Base-by-base conservation (phyloP, 1,140 invertebrate species). In the Tetramorium simillimum region DNA sequence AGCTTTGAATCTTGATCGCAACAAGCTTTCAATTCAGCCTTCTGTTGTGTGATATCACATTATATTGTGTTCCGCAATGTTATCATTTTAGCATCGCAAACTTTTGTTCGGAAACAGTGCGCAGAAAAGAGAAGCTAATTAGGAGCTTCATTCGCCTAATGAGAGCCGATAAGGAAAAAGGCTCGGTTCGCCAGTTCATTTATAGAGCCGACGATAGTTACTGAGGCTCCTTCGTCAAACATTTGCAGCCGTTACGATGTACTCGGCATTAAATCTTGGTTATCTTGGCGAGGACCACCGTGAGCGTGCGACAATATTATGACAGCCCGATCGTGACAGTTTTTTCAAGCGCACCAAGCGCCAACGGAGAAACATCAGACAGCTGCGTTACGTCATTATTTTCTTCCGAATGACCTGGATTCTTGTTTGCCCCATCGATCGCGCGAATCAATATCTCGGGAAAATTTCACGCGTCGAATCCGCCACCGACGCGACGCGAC, bases 341-440 rank as follows among this genome's bases (percentile, higher is more conserved):
- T 28, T 56, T 81, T 81, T 81, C 37, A 53, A 49, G 49, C 46
- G 33, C 24, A 78, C 60, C 18, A 16, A 69, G 46, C 78, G 16
- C 46, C 49, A 72, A 72, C 69, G 78, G 69, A 81, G 65, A 70
- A 56, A 81, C 43, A 70, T 56, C 78, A 72, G 65, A 70, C 65
- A n/a, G 65, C 33, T 70, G 49, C 49, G 24, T 72, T 81, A 58
- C 46, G 78, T 81, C 65, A 72, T 72, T 81, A 81, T 70, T 81
- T 81, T 81, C 37, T 70, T 72, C 63, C 78, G 65, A 81, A 81
- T 81, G 78, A 81, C 78, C 78, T 81, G 67, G 65, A 81, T 81
- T 81, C 65, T 56, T 70, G 65, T 56, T 53, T 70, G 49, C 67
- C 33, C 21, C 37, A 81, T 81, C 63, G 63, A 81, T 70, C 78